These are phyloP conservation scores for Fukomys damarensis DNA, from an alignment of 2,113 vertebrate genomes.

Conservation along the genomic window DNA sequence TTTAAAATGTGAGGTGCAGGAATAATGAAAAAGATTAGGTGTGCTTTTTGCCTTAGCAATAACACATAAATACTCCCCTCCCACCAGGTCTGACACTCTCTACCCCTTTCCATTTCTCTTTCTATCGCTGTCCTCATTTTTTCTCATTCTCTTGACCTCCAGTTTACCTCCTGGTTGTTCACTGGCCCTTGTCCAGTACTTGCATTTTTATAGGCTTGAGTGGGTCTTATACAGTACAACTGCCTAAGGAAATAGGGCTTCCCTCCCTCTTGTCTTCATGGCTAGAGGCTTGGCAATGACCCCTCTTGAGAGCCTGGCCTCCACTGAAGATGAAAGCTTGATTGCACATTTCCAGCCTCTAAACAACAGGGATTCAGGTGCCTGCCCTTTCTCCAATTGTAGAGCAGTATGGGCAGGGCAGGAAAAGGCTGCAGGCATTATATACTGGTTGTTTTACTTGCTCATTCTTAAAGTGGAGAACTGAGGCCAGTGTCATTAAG, in stretches of 20 bases:
- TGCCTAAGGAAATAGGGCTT: fast-evolving
- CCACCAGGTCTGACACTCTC: no score
- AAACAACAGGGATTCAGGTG: neutral
- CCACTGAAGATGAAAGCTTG: neutral
- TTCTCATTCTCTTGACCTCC: neutral
- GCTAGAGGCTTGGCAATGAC: neutral
- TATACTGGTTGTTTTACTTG: neutral
- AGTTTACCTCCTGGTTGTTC: neutral
- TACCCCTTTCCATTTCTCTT: neutral
- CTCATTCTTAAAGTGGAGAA: neutral
- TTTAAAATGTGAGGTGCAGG: neutral
- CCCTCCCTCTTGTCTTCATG: neutral
- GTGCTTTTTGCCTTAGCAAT: neutral
- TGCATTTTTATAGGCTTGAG: neutral
- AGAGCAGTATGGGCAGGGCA: neutral
- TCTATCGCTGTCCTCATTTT: neutral
- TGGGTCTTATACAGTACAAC: no score
- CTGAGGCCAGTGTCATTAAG: neutral
- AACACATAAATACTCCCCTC: neutral
- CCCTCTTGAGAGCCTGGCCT: neutral
- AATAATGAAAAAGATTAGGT: neutral
- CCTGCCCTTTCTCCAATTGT: neutral
- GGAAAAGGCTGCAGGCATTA: neutral
- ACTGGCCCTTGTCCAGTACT: neutral
- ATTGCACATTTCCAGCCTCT: neutral